phyloP scores from a whole-genome alignment of 2,797 vertebrate genomes.

The Apogon talboti region DNA sequence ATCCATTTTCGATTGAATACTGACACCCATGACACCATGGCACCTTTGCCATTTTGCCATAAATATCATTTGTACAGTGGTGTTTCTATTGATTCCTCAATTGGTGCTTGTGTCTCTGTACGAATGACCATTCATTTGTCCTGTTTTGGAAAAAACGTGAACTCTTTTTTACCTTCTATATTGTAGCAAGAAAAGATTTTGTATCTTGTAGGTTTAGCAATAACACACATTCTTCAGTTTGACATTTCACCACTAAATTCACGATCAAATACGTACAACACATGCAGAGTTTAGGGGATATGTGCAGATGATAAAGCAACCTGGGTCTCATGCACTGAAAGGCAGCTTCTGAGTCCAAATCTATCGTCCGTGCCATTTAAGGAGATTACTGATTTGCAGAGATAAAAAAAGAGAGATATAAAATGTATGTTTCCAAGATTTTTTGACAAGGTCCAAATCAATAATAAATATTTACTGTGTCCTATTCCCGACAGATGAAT shows the following conservation, averaged over 20 bases:
- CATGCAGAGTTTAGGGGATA: constrained; percentile 20
- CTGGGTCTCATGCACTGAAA: constrained; percentile 63
- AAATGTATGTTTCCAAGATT: constrained; percentile 23
- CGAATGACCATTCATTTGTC: constrained; percentile 69
- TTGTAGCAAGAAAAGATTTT: constrained; percentile 84
- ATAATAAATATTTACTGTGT: constrained; percentile 13
- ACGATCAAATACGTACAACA: not conserved
- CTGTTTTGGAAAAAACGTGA: constrained; percentile 75
- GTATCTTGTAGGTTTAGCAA: constrained; percentile 86
- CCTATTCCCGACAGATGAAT: constrained; percentile 46
- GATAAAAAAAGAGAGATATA: constrained; percentile 1
- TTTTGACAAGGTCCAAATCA: constrained; percentile 21
- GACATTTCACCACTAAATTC: constrained; percentile 34
- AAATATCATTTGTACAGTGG: constrained; percentile 76
- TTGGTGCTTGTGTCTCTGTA: constrained; percentile 81
- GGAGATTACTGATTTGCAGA: constrained; percentile 61
- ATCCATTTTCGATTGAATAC: constrained; percentile 53
- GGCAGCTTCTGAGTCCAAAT: constrained; percentile 67
- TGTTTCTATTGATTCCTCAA: constrained; percentile 75
- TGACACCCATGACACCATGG: constrained; percentile 28
- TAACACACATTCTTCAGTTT: constrained; percentile 76
- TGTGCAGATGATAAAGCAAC: constrained; percentile 47
- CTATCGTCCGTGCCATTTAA: constrained; percentile 53
- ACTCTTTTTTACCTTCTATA: constrained; percentile 83
- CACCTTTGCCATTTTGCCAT: constrained; percentile 50